Conservation (phyloP, 2,797 vertebrate genomes). For the Mastacembelus armatus region DNA sequence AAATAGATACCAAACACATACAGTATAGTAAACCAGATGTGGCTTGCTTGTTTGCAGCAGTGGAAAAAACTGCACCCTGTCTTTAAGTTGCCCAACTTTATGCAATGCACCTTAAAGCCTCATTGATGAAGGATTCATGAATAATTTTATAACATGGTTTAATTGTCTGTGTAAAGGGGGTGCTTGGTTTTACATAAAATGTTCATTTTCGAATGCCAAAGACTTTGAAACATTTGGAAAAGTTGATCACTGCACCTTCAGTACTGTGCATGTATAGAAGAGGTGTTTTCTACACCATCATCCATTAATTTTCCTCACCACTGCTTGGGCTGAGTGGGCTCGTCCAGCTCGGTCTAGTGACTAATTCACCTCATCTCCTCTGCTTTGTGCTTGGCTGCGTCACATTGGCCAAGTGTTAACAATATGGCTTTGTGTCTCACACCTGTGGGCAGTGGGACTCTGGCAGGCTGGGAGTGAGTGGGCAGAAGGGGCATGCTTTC, state of each 20-base stretch:
- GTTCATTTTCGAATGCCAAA: slow-evolving; percentile 36
- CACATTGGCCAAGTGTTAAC: slow-evolving; percentile 60
- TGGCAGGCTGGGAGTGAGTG: slow-evolving; percentile 51
- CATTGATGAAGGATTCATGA: slow-evolving; percentile 20
- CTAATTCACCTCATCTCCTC: slow-evolving; percentile 54
- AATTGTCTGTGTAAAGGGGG: neutral
- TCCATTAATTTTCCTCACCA: slow-evolving; percentile 44
- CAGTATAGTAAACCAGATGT: neutral
- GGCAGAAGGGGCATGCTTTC: slow-evolving; percentile 33
- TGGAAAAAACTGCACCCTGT: neutral
- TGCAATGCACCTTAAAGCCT: slow-evolving; percentile 9
- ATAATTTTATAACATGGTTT: slow-evolving; percentile 24
- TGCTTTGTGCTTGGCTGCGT: slow-evolving; percentile 37
- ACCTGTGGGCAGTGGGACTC: slow-evolving; percentile 65
- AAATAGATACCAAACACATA: no score
- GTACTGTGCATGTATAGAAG: neutral
- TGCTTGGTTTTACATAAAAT: slow-evolving; percentile 33
- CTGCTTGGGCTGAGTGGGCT: slow-evolving; percentile 34
- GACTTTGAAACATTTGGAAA: slow-evolving; percentile 51
- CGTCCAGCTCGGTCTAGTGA: slow-evolving; percentile 53
- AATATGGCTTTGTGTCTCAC: slow-evolving; percentile 72
- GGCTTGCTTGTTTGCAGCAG: slow-evolving; percentile 7
- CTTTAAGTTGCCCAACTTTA: neutral
- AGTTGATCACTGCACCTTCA: slow-evolving; percentile 28
- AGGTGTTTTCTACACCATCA: slow-evolving; percentile 51